phyloP scores from a whole-genome alignment of 2,888 invertebrate species.

The Kuschelorhynchus macadamiae region DNA sequence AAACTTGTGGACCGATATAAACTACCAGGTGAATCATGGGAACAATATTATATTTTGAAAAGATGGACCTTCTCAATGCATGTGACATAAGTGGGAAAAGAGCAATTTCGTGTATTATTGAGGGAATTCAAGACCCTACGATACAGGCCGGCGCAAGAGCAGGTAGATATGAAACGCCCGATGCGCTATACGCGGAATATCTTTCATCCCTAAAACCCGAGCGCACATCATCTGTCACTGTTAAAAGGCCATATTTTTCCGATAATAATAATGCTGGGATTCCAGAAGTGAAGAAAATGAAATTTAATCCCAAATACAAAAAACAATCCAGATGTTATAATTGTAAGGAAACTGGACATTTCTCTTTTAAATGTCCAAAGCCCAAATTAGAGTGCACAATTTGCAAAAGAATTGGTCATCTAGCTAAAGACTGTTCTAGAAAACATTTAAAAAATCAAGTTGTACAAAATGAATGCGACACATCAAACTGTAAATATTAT shows the following conservation, averaged over 20 bases:
- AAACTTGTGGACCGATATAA: slow-evolving; percentile 31
- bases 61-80: not conserved
- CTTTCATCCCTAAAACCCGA: slow-evolving; percentile 5
- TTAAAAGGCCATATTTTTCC: no score
- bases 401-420: slow-evolving; percentile 10
- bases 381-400: slow-evolving; percentile 6
- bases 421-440: not conserved
- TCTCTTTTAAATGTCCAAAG: slow-evolving; percentile 5
- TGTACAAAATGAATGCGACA: no score
- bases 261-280: no score
- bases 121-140: slow-evolving; percentile 21
- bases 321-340: not conserved
- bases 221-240: no score
- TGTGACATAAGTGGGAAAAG: slow-evolving; percentile 27
- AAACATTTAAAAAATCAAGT: not conserved
- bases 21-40: slow-evolving; percentile 22
- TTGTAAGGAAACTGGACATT: slow-evolving; percentile 3
- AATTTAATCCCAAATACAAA: no score
- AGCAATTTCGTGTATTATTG: slow-evolving; percentile 40
- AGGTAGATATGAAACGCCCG: slow-evolving; percentile 35
- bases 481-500: not conserved
- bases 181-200: slow-evolving; percentile 26
- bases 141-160: slow-evolving; percentile 35
- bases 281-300: no score
- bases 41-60: not conserved